Percentiles rank a stretch among this genome's conserved stretches.
phyloP scores from a whole-genome alignment of 1,140 invertebrate genomes.

The Cotesia glomerata region DNA sequence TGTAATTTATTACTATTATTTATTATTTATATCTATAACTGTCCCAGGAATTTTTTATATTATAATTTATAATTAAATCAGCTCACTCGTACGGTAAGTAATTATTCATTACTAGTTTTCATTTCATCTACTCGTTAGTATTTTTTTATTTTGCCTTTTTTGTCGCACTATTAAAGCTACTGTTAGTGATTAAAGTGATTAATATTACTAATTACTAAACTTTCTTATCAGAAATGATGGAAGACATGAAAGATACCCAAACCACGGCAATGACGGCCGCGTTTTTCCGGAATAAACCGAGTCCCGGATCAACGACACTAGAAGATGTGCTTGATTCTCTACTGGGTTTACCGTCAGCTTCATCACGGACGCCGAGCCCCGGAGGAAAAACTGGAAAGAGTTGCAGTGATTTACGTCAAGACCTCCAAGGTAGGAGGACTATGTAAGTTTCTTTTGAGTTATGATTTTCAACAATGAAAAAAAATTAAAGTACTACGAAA shows the following conservation, averaged over 20 bases:
- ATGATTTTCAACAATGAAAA: constrained; percentile 37
- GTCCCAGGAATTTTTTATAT: constrained; percentile 19
- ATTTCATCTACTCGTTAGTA: constrained; percentile 16
- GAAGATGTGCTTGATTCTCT: constrained; percentile 93
- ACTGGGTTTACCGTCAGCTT: constrained; percentile 75
- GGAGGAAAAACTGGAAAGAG: constrained; percentile 69
- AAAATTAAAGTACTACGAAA: neutral
- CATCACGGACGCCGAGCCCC: constrained; percentile 72
- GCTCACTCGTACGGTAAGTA: constrained; percentile 47
- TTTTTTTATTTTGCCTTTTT: neutral
- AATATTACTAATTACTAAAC: neutral
- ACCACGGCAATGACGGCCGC: constrained; percentile 55
- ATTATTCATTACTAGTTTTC: constrained; percentile 41
- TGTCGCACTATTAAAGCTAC: neutral
- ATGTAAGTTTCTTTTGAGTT: constrained; percentile 72
- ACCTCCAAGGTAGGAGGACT: constrained; percentile 78
- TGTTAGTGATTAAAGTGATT: neutral
- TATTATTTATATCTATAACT: constrained; percentile 45
- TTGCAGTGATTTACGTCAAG: constrained; percentile 69
- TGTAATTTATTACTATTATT: constrained; percentile 21
- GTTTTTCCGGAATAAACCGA: constrained; percentile 63
- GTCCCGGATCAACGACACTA: constrained; percentile 82
- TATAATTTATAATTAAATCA: constrained; percentile 34
- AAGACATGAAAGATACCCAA: constrained; percentile 54
- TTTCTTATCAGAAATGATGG: neutral